These are phyloP conservation scores for Rhombomys opimus DNA, from an alignment of 2,113 vertebrate species.

Conservation along the genomic window DNA sequence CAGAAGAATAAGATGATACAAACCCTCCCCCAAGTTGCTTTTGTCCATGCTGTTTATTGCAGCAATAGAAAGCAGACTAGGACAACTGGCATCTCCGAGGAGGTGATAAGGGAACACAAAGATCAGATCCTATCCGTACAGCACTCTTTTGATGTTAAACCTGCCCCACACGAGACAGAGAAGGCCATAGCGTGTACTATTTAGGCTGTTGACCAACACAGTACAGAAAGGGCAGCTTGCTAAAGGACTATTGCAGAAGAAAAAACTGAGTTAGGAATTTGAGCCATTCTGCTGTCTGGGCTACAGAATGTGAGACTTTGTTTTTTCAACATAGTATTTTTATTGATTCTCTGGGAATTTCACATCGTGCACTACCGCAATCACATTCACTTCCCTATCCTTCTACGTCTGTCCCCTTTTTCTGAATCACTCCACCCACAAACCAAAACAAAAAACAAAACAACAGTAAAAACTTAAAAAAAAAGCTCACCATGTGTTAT, in stretches of 20 bases:
- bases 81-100: background rate
- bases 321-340: background rate
- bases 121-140: background rate
- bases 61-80: too few relatives aligned
- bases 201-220: background rate
- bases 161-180: background rate
- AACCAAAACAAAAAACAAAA: background rate
- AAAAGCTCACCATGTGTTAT: background rate
- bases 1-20: background rate
- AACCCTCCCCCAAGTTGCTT: too few relatives aligned
- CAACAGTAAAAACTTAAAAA: background rate
- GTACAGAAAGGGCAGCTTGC: background rate
- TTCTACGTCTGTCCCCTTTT: background rate
- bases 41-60: background rate
- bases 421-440: background rate
- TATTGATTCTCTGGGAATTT: background rate
- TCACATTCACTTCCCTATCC: background rate
- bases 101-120: background rate
- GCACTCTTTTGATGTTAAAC: background rate
- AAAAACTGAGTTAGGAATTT: background rate
- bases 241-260: background rate
- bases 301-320: background rate
- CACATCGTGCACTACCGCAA: background rate
- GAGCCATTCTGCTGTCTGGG: background rate
- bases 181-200: background rate